phyloP scores from a whole-genome alignment of 2,888 invertebrate species.

The Trichopria drosophilae region DNA sequence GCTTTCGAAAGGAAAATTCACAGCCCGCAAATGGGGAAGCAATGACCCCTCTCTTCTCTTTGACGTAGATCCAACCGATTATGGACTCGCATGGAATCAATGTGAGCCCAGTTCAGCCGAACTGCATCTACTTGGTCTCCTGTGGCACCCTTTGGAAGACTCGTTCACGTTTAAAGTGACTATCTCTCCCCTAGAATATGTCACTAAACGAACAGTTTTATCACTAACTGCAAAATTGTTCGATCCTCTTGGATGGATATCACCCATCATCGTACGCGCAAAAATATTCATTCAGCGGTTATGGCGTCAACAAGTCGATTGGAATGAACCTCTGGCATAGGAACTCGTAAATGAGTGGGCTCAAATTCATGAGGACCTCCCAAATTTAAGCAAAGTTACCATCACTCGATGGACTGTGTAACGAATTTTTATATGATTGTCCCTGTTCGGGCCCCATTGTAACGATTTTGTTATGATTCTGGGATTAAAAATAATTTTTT shows the following conservation, averaged over 20 bases:
- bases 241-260: constrained; percentile 26
- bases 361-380: not conserved
- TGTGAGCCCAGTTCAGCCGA: too few relatives aligned
- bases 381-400: constrained; percentile 1
- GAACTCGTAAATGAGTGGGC: not conserved
- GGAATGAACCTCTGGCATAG: constrained; percentile 1
- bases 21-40: not conserved
- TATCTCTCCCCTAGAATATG: not conserved
- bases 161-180: not conserved
- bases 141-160: constrained; percentile 12
- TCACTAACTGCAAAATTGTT: constrained; percentile 22
- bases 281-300: constrained; percentile 24
- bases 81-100: not conserved
- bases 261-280: constrained; percentile 16
- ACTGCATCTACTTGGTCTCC: constrained; percentile 3
- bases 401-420: constrained; percentile 24
- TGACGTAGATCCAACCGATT: not conserved
- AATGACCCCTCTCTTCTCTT: constrained; percentile 4
- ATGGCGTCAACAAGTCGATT: constrained; percentile 13
- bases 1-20: constrained; percentile 15
- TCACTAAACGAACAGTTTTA: constrained; percentile 21
- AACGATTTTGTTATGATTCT: too few relatives aligned
- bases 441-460: too few relatives aligned
- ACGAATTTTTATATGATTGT: too few relatives aligned
- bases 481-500: too few relatives aligned